phyloP scores from a whole-genome alignment of 2,888 invertebrate species.

The Cryptophagus acutangulus region DNA sequence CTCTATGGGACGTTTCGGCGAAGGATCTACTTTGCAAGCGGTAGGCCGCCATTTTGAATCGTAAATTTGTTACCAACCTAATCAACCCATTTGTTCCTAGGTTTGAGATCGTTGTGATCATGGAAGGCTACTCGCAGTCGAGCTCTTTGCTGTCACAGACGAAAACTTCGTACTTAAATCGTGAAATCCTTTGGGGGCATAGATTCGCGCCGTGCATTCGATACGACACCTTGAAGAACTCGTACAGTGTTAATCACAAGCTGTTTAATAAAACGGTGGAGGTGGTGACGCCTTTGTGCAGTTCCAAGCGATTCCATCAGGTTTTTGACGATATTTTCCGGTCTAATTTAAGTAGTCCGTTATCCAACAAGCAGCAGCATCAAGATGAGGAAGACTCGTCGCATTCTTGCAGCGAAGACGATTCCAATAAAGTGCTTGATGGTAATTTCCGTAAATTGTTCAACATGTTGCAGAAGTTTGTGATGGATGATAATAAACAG shows the following conservation, averaged over 20 bases:
- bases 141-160: conserved; percentile 71
- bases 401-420: too few relatives aligned
- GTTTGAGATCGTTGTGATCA: conserved; percentile 75
- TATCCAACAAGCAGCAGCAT: too few relatives aligned
- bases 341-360: too few relatives aligned
- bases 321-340: too few relatives aligned
- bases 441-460: neutral
- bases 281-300: conserved; percentile 74
- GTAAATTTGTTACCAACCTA: neutral
- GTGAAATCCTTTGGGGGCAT: conserved; percentile 81
- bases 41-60: too few relatives aligned
- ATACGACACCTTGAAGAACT: conserved; percentile 54
- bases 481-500: neutral
- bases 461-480: conserved; percentile 2
- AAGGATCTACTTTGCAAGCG: conserved; percentile 68
- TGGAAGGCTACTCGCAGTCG: conserved; percentile 75
- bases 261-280: conserved; percentile 59
- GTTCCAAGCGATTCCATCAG: too few relatives aligned
- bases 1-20: conserved; percentile 72
- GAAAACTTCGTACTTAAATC: conserved; percentile 71
- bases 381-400: too few relatives aligned
- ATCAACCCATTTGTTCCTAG: conserved; percentile 45
- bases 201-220: conserved; percentile 55
- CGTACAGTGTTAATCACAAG: conserved; percentile 58
- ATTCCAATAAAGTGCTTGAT: too few relatives aligned